phyloP scores from a whole-genome alignment of 2,888 invertebrate species.

The Saturnia japonica region DNA sequence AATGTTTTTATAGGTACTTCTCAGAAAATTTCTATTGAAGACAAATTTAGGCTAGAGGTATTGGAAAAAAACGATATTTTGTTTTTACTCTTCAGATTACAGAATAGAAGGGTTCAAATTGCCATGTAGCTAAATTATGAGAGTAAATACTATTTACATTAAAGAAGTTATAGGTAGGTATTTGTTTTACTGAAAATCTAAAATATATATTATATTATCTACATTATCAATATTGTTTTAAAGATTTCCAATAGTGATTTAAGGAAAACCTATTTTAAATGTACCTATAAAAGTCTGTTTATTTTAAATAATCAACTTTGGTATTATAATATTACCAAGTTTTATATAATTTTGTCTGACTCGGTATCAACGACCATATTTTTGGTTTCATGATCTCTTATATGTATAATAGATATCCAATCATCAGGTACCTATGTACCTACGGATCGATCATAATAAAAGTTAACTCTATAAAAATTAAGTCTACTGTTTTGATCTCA shows the following conservation, averaged over 20 bases:
- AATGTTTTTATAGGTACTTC: too few species aligned
- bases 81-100: background rate
- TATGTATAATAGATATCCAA: background rate
- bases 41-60: too few species aligned
- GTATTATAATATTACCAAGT: background rate
- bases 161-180: too few species aligned
- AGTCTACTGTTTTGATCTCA: conserved; percentile 20
- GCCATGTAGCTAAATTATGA: conserved; percentile 1
- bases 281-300: background rate
- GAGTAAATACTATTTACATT: background rate
- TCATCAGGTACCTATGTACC: background rate
- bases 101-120: background rate
- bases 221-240: background rate
- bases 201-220: background rate
- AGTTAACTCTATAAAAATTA: background rate
- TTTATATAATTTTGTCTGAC: too few species aligned
- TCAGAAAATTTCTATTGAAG: too few species aligned
- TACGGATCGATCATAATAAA: background rate
- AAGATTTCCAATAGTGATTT: background rate
- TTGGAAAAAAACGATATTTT: too few species aligned
- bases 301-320: background rate
- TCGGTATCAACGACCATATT: background rate
- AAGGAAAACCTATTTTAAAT: background rate
- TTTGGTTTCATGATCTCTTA: background rate
- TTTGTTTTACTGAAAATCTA: too few species aligned